These are phyloP conservation scores for Calliopum simillimum DNA, from an alignment of 2,888 invertebrate species.

Conservation along the genomic window DNA sequence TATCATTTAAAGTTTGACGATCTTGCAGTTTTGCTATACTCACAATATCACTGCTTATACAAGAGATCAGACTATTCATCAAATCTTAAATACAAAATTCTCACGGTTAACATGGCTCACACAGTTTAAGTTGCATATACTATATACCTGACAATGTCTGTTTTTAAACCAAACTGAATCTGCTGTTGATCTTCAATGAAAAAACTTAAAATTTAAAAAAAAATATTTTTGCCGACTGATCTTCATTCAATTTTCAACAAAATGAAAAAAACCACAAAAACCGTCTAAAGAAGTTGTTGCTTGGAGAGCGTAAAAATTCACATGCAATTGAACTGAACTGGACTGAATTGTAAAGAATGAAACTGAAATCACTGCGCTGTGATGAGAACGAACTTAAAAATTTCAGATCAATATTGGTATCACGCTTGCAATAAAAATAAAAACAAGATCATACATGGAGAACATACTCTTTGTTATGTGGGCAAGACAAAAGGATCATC, in stretches of 20 bases:
- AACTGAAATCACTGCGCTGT: not conserved
- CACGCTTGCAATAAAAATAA: slow-evolving; percentile 19
- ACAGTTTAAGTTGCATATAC: no score
- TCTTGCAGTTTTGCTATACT: no score
- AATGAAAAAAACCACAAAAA: not conserved
- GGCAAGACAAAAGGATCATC: not conserved
- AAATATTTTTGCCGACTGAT: no score
- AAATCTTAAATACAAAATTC: no score
- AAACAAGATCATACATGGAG: not conserved
- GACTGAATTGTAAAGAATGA: not conserved
- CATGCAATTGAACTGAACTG: not conserved
- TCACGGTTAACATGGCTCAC: no score
- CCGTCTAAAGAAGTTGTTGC: not conserved
- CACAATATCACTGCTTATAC: not conserved
- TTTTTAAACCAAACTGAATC: no score
- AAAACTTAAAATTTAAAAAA: no score
- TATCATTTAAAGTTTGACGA: slow-evolving; percentile 31
- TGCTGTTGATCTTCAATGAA: no score
- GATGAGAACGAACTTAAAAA: not conserved
- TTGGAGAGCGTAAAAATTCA: not conserved
- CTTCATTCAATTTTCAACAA: no score
- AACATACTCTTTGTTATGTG: not conserved
- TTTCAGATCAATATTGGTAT: slow-evolving; percentile 12
- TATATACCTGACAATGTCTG: no score
- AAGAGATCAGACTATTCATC: no score